Evolutionary conservation across 2,113 vertebrate species (phyloP), one percentile per base, ranked within the genome.

Genomic region (Etheostoma cragini): DNA sequence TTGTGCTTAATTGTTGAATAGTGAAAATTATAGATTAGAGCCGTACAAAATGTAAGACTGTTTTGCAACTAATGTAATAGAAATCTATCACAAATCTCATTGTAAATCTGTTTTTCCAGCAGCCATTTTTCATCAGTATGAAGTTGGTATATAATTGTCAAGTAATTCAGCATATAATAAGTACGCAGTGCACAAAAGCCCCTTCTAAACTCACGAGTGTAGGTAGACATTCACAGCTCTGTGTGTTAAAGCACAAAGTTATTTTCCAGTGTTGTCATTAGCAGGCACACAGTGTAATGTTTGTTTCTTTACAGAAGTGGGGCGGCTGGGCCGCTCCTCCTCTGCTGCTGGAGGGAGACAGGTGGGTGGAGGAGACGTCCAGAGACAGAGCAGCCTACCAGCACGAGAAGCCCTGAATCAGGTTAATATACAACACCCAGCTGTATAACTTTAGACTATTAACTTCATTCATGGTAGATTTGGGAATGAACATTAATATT

Each of bases 301-400:
- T 79, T 89, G 82, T 88, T 86, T 89, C 79, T 49, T 82, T 80
- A 33, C 93, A 98, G 97, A 97, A 93, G 94, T 97, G 91, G 96
- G 96, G 86, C 96, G 97, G 80, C 95, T 98, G 85, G 97, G 97
- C 60, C 96, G 97, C 77, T 98, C 97, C 0, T 97, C 97, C 83
- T 97, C 97, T 84, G 96, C 96, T 76, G 97, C 97, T 1, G 97
- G 97, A 76, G 96, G 97, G 76, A 96, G 96, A 68, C 97, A 97
- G 77, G 95, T 95, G 57, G 93, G 89, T 11, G 89, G 94, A 86
- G 95, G 94, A 84, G 95, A 96, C n/a, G 92, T 95, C 49, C 96
- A 96, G 57, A 93, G 96, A 70, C 97, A 97, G 73, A 96, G 96
- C 94, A 97, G 97, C 87, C 96, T 97, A 72, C 95, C 94, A 62